Base-by-base conservation (phyloP, 2,797 vertebrate species). In the Danio tinwini region DNA sequence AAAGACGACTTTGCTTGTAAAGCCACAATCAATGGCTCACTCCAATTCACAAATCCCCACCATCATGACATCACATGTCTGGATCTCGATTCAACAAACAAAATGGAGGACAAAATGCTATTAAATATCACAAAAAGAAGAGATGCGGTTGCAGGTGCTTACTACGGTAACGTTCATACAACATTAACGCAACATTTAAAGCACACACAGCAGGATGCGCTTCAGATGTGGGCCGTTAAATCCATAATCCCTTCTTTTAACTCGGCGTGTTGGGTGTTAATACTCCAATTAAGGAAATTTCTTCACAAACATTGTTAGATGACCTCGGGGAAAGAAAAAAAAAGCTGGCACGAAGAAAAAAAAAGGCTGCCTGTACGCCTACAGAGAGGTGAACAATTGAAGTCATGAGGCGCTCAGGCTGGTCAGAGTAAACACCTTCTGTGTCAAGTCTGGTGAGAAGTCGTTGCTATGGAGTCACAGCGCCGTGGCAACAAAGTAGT, bases 301-400 rank as follows among this genome's bases (percentile, higher is more conserved):
- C 6, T 8, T 47, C 56, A 69, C 21, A 52, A 52, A 49, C 19
- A 37, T 17, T 9, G 17, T 44, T 58, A 12, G 9, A 39, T 13
- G 13, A 56, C 52, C 39, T 72, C 1, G 12, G 16, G 16, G 16
- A 37, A 17, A 69, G 16, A 13, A 39, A 29, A 29, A 21, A 39
- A 29, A 29, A 29, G 29, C 29, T 29, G 29, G 29, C 29, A 29
- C 3, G 29, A 29, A 1, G 29, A 29, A 29, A 29, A 29, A 50
- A 79, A 70, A 78, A 61, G 37, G 44, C 64, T 37, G 14, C 17
- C 39, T 62, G n/a, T 29, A 81, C 84, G 49, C 62, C 84, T 83
- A 86, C 86, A 86, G 89, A 89, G 87, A 85, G 89, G 82, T 87
- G 88, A 88, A 88, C 67, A 82, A 86, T 88, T 88, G 85, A 85